Evolutionary conservation across 2,113 vertebrate genomes (phyloP), one percentile per base, ranked within the genome.

Genomic region (Ochotona princeps): DNA sequence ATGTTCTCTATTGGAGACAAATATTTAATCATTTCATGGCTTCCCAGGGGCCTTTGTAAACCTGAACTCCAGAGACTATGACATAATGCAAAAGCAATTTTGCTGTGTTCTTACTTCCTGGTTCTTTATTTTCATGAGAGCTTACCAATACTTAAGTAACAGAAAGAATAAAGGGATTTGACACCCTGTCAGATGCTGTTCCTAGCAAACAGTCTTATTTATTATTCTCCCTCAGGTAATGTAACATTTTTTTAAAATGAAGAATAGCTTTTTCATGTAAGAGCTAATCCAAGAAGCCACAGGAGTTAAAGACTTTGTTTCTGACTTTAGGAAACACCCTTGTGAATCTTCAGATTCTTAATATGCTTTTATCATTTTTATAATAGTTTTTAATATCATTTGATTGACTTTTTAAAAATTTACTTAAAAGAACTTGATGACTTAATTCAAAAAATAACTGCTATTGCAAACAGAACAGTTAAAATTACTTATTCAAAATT

Each of bases 391-490:
- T 57, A 57, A 57, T 15, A 57, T 57, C 54, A 57, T 4, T 57
- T 57, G 17, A 57, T 57, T 57, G 14, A 57, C 54, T 49, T 57
- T 57, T 57, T 57, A 2, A 17, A 12, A 25, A 23, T 65, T 65
- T 65, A 26, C 8, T 81, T 66, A 83, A 87, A 83, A 82, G 7
- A 78, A 74, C 28, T 72, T 61, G 6, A 32, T 83, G 38, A 57
- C 51, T 92, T 87, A 95, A 61, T 38, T 18, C 51, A 92, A 89
- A 21, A 92, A 73, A 66, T 26, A 73, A 49, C 14, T 30, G 47
- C 66, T 73, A 25, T 61, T 87, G 0, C 63, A 3, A 76, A 83
- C n/a, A 85, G 85, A 21, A 44, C 54, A 69, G 65, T 20, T 85
- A 32, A 60, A 65, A 9, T 63, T 75, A 61, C 49, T 83, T 1